phyloP scores from a whole-genome alignment of 1,140 invertebrate genomes.

The Tetragnatha versicolor region DNA sequence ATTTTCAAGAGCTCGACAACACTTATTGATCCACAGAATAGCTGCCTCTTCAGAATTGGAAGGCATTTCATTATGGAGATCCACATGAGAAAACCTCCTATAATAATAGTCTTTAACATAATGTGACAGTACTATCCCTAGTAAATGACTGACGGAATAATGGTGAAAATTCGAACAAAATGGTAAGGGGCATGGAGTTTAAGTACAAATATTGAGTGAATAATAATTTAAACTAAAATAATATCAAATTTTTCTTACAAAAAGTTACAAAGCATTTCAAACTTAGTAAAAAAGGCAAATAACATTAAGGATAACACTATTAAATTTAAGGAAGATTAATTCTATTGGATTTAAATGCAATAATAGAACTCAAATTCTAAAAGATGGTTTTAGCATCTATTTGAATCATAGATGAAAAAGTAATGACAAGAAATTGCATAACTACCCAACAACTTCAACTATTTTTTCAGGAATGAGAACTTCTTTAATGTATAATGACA shows the following conservation, averaged over 20 bases:
- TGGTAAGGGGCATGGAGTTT: too few species aligned
- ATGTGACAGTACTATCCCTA: too few species aligned
- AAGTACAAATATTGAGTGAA: too few species aligned
- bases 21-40: slow-evolving; percentile 88
- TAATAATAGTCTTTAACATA: too few species aligned
- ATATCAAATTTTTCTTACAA: too few species aligned
- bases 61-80: slow-evolving; percentile 69
- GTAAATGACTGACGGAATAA: too few species aligned
- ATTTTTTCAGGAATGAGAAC: slow-evolving; percentile 88
- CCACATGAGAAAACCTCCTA: slow-evolving; percentile 66
- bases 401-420: background rate
- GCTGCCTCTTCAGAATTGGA: slow-evolving; percentile 83
- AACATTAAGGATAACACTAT: too few species aligned
- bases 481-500: slow-evolving; percentile 92
- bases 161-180: too few species aligned
- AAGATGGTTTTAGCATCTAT: background rate
- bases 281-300: too few species aligned
- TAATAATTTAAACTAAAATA: too few species aligned
- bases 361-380: background rate
- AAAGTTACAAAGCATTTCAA: too few species aligned
- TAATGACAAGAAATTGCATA: too few species aligned
- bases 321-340: background rate
- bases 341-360: background rate
- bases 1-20: slow-evolving; percentile 76
- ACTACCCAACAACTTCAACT: slow-evolving; percentile 48